Percentiles rank a stretch among this genome's conserved stretches.
These are phyloP conservation scores for Gambusia holbrooki DNA, from an alignment of 2,113 vertebrate genomes.

Conservation along the genomic window DNA sequence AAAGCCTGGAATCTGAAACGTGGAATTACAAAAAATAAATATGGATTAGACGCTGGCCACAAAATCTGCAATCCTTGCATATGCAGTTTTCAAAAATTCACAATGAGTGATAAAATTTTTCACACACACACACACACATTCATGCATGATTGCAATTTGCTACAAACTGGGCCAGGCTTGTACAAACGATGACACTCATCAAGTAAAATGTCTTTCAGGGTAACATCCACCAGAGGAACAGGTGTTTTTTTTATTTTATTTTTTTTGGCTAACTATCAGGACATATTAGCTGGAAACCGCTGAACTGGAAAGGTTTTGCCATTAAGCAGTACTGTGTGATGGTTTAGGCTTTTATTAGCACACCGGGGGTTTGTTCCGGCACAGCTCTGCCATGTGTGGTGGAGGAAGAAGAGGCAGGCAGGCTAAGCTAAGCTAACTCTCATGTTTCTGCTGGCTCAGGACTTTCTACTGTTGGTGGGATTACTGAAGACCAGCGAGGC, in stretches of 20 bases:
- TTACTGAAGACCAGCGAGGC: conserved; percentile 55
- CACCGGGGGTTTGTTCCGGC: background rate
- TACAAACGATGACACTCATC: background rate
- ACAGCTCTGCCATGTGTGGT: background rate
- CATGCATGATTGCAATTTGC: too few relatives aligned
- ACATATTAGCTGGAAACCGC: background rate
- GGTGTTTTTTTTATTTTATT: too few relatives aligned
- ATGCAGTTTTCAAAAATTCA: too few relatives aligned
- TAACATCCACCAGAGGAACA: background rate
- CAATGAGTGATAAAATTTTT: too few relatives aligned
- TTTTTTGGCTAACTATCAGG: background rate
- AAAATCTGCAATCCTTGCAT: too few relatives aligned
- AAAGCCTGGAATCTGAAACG: too few relatives aligned
- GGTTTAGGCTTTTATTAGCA: conserved; percentile 21
- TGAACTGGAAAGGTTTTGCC: background rate
- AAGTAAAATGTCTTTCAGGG: background rate
- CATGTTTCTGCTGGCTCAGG: conserved; percentile 65
- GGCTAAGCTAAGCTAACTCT: conserved; percentile 43
- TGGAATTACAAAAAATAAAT: too few relatives aligned
- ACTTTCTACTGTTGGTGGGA: conserved; percentile 67
- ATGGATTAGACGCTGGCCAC: too few relatives aligned
- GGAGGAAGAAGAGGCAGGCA: conserved; percentile 15
- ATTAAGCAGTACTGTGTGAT: background rate
- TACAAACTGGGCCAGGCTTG: too few relatives aligned
- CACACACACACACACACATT: too few relatives aligned